Evolutionary conservation across 2,113 vertebrate genomes (phyloP).

Genomic region (Notarius quadriscutis): DNA sequence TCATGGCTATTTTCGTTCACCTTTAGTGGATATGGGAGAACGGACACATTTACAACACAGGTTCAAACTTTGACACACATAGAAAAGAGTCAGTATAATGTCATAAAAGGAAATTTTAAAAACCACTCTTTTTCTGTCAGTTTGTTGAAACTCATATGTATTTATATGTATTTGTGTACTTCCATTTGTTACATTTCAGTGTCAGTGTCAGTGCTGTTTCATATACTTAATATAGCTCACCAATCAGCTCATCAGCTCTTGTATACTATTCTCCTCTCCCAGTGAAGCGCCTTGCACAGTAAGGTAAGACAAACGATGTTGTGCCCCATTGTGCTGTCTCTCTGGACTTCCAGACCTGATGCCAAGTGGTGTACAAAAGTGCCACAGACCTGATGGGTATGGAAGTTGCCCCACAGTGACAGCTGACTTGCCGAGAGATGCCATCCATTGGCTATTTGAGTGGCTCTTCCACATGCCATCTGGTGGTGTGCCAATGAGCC

Average conservation of each 20-base stretch:
- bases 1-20: conserved; percentile 34
- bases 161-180: neutral
- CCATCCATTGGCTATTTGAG: too few relatives aligned
- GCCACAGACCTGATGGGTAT: too few relatives aligned
- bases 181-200: neutral
- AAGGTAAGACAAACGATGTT: too few relatives aligned
- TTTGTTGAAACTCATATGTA: neutral
- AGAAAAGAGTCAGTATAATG: neutral
- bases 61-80: neutral
- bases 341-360: too few relatives aligned
- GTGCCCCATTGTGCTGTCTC: too few relatives aligned
- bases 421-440: too few relatives aligned
- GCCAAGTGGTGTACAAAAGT: too few relatives aligned
- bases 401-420: too few relatives aligned
- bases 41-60: neutral
- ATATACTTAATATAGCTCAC: neutral
- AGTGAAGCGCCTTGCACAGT: too few relatives aligned
- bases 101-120: neutral
- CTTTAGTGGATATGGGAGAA: conserved; percentile 7
- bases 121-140: neutral
- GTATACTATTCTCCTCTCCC: too few relatives aligned
- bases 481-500: too few relatives aligned
- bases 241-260: neutral
- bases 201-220: neutral
- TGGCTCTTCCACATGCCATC: too few relatives aligned